Evolutionary conservation across 2,113 vertebrate genomes (phyloP), one percentile per base, ranked within the genome.

Genomic region (Bubo blakistoni): DNA sequence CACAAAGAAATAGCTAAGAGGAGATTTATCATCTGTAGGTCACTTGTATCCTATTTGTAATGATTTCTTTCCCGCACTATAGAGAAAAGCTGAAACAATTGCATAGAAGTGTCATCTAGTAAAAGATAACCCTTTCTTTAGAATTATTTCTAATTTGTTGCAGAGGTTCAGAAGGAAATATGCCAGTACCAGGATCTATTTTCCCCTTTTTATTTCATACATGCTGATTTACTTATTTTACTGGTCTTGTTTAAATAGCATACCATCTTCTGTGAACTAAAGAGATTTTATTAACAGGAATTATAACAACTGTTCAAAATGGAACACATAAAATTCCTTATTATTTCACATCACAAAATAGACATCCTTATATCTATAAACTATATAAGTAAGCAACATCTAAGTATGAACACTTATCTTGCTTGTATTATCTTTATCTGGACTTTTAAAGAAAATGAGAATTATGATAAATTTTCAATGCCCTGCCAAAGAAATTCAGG

Each of bases 1-100:
- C 65, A 97, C 78, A 94, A 96, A 94, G 91, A 94, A 97, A 94
- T 57, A 85, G 40, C 86, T 93, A 82, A 66, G 59, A 88, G 88
- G 51, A 96, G 55, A 95, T 97, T 97, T 94, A 91, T 97, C 84
- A 86, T 92, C 93, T 77, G 76, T 78, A 96, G 96, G 90, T 93
- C 72, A 97, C 42, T 96, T 92, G 44, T 86, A 92, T 76, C 42
- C 46, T 84, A 70, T 97, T 96, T 97, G 79, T 96, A 97, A 94
- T 94, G 62, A 97, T 82, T 95, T 78, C 83, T 97, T 96, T 88
- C 57, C 77, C 85, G 18, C 59, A 49, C 80, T 95, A 89, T 95
- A 97, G 55, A 63, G 86, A 92, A 96, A 95, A 79, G 49, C 47
- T 88, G 92, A 95, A 94, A 92, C 26, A 69, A 67, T 91, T 88